These are phyloP conservation scores for Python bivittatus DNA, from an alignment of 2,113 vertebrate genomes.

Conservation along the genomic window DNA sequence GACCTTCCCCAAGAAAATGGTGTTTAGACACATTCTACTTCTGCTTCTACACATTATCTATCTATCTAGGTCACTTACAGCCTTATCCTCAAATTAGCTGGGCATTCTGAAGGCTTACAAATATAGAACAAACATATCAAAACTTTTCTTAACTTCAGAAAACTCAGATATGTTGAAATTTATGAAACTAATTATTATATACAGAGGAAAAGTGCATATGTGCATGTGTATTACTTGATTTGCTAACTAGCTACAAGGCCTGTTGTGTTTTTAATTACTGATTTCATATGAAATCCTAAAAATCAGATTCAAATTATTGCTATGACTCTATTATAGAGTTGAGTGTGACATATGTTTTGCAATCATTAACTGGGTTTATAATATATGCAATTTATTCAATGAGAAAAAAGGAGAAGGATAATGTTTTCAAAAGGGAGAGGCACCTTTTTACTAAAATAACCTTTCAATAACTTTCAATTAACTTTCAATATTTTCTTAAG, in stretches of 20 bases:
- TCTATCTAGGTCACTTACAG: background rate
- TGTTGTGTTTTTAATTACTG: conserved; percentile 11
- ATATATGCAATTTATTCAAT: background rate
- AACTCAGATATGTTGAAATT: background rate
- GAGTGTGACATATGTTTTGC: background rate
- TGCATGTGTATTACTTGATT: background rate
- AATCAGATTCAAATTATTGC: background rate
- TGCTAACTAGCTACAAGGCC: background rate
- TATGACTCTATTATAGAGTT: background rate
- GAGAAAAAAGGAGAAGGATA: background rate
- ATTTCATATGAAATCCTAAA: background rate
- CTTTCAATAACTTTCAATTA: no score
- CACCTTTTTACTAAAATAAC: no score
- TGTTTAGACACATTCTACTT: background rate
- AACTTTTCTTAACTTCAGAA: background rate
- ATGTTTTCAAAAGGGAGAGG: no score
- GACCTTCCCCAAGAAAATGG: background rate
- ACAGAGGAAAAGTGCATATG: background rate
- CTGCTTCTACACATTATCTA: background rate
- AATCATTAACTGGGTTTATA: background rate
- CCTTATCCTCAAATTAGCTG: background rate
- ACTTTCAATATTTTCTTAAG: no score
- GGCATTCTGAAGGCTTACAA: background rate
- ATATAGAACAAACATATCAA: background rate
- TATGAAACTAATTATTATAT: background rate